phyloP scores from a whole-genome alignment of 2,888 invertebrate species.

The Lasius fuliginosus region DNA sequence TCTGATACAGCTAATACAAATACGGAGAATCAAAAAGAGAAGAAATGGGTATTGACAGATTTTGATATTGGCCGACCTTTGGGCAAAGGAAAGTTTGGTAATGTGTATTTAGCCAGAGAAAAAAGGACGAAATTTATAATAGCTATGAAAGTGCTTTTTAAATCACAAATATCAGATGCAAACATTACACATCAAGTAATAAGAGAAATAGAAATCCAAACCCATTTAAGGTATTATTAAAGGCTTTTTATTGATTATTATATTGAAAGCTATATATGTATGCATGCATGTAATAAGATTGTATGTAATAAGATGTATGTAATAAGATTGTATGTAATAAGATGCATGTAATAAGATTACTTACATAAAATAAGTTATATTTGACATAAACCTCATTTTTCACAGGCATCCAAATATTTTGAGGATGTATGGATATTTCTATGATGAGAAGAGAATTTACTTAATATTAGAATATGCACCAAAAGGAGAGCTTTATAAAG shows the following conservation, averaged over 20 bases:
- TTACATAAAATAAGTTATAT: background rate
- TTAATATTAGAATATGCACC: slow-evolving; percentile 98
- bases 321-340: no score
- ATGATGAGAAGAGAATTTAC: slow-evolving; percentile 97
- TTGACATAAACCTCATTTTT: slow-evolving; percentile 21
- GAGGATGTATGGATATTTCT: slow-evolving; percentile 97
- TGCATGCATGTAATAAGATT: no score
- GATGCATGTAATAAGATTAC: no score
- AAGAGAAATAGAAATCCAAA: slow-evolving; percentile 99
- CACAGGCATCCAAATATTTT: slow-evolving; percentile 97
- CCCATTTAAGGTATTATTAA: slow-evolving; percentile 90
- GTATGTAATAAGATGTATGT: no score
- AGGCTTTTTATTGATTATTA: background rate
- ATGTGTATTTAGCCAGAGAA: slow-evolving; percentile 97
- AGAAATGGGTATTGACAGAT: slow-evolving; percentile 92
- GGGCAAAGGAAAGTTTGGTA: slow-evolving; percentile 99
- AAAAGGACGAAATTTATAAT: slow-evolving; percentile 94
- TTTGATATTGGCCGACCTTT: slow-evolving; percentile 97
- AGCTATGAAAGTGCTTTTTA: slow-evolving; percentile 96
- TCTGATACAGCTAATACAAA: slow-evolving; percentile 31
- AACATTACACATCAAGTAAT: slow-evolving; percentile 96
- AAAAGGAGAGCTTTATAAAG: slow-evolving; percentile 93
- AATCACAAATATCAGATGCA: slow-evolving; percentile 94
- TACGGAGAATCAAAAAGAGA: slow-evolving; percentile 53
- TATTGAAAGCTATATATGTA: background rate